Conservation (phyloP, 2,113 vertebrate genomes). For the Hyperopisus bebe region DNA sequence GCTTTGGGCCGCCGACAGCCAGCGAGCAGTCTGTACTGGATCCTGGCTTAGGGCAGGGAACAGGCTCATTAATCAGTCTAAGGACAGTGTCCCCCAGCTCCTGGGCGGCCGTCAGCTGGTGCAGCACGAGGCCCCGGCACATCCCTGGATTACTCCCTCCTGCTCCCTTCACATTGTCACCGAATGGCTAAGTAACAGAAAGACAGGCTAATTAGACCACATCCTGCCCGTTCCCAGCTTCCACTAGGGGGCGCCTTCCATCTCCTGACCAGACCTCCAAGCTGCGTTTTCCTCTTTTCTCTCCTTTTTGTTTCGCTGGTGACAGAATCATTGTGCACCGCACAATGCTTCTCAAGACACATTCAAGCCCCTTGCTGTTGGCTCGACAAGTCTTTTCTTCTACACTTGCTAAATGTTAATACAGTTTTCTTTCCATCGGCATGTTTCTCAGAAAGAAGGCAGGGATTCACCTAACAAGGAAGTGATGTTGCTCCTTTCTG, state of each 20-base stretch:
- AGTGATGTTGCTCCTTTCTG: not conserved
- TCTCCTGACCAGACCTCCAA: not conserved
- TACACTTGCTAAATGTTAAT: not conserved
- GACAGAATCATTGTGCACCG: slow-evolving; percentile 2
- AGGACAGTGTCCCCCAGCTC: not conserved
- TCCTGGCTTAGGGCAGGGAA: not conserved
- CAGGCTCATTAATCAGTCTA: slow-evolving; percentile 19
- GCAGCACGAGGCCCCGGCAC: slow-evolving; percentile 23
- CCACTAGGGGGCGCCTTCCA: slow-evolving; percentile 1
- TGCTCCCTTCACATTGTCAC: slow-evolving; percentile 47
- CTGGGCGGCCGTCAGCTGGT: not conserved
- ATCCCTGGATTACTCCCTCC: slow-evolving; percentile 48
- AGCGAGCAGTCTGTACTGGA: not conserved
- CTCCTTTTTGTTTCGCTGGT: not conserved
- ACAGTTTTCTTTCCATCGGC: not conserved
- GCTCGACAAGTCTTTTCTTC: slow-evolving; percentile 1
- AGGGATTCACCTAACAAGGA: not conserved
- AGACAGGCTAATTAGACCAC: not conserved
- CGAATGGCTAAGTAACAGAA: not conserved
- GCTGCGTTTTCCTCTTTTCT: not conserved
- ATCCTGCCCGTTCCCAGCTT: not conserved
- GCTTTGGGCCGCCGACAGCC: not conserved
- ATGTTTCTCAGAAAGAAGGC: not conserved
- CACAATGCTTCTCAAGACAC: slow-evolving; percentile 7
- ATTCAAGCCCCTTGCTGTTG: not conserved